Base-by-base conservation (phyloP, 2,888 invertebrate genomes). In the Cremastinae sp. region DNA sequence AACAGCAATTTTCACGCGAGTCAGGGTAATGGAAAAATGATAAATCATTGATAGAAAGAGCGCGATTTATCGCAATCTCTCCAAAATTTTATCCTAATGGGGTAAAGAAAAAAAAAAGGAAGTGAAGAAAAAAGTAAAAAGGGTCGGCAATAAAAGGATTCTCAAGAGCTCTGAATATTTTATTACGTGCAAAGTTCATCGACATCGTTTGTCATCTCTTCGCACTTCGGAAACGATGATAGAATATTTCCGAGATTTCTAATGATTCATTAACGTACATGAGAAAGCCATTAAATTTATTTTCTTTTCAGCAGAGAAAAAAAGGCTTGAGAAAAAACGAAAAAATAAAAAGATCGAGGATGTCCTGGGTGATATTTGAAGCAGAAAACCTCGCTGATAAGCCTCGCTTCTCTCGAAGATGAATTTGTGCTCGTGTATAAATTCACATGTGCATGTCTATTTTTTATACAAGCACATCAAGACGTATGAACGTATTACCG, bases 221-320 rank as follows among this genome's bases (percentile, higher is more conserved):
- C 14, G 28, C 41, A 53, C 14, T 61, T 66, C 43, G 38, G 53
- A 61, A 66, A 53, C 34, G 12, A 20, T 53, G 59, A 72, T 56
- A 41, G 20, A 64, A 38, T 28, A 28, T 18, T 14, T 28, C 28
- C 5, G 28, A 20, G 56, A 41, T 59, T 69, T 49, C 65, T 64
- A 65, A 79, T 74, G 65, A 69, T 69, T 72, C 16, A 72, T 74
- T 49, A 22, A 43, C 41, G 41, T 64, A 77, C 74, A 72, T 54
- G 76, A 72, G 12, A 72, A 71, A 12, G 41, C 72, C 72, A 74
- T 79, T 75, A 74, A 73, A 65, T 41, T 65, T 20, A 22, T 14
- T 51, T 28, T 65, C 20, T 41, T 16, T 49, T 49, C 0, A 18
- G 7, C n/a, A n/a, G 18, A 28, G 59, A 16, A 65, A 16, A 28